A percentile compares a stretch with the other conserved stretches of the same genome.
Evolutionary conservation across 1,140 invertebrate genomes (phyloP).

Genomic region (Rhopalosiphum padi): DNA sequence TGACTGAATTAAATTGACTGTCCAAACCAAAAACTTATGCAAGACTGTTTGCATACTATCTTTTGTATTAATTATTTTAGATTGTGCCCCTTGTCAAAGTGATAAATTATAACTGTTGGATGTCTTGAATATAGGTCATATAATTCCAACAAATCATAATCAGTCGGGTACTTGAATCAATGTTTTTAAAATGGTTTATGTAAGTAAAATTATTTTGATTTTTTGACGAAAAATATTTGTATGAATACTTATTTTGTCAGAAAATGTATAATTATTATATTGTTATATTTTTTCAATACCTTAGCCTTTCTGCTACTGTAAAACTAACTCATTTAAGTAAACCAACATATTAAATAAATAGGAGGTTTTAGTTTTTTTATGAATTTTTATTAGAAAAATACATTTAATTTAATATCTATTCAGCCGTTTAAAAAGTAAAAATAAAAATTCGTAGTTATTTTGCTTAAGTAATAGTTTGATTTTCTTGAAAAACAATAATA

Average conservation of each 20-base stretch:
- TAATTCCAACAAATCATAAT: neutral
- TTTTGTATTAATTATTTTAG: constrained; percentile 15
- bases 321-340: neutral
- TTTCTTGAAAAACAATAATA: neutral
- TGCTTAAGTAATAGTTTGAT: neutral
- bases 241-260: neutral
- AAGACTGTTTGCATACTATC: constrained; percentile 1
- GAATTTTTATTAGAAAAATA: neutral
- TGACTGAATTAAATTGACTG: neutral
- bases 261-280: too few relatives aligned
- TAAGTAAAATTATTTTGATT: neutral
- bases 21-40: constrained; percentile 18
- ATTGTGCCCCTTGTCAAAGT: constrained; percentile 22
- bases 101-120: constrained; percentile 19
- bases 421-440: neutral
- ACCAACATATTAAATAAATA: neutral
- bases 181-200: neutral
- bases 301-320: neutral
- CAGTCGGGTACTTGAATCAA: neutral
- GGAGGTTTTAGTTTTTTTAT: neutral
- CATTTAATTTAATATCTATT: neutral
- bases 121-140: constrained; percentile 15
- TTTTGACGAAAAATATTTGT: neutral
- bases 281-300: neutral
- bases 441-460: neutral